Evolutionary conservation across 2,113 vertebrate species (phyloP), one percentile per base, ranked within the genome.

Genomic region (Melanostigma gelatinosum): DNA sequence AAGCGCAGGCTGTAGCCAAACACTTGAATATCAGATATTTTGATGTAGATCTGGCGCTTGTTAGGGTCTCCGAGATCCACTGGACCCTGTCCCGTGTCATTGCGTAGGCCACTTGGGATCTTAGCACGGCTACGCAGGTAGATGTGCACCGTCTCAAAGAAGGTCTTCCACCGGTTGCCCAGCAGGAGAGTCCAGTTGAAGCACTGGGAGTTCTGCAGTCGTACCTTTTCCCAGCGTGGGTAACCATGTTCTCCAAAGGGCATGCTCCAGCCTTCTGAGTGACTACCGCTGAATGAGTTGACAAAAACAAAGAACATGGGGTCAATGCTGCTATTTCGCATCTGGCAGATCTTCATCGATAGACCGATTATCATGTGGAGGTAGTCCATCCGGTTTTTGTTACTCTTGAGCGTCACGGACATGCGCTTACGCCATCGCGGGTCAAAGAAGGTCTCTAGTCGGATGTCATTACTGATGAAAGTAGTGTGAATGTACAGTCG

Each of bases 201-300:
- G 94, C 98, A 99, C 90, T 99, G 98, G 46, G 97, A 96, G 93
- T 97, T 99, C 82, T 97, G 97, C 86, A 99, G 96, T 18, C 97
- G 96, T 42, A 95, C 93, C 91, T 99, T 99, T 93, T 99, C 97
- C 98, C 98, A 99, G 27, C 97, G 96, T 0, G 98, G 98, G 90
- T 99, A 99, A 66, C 98, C 97, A 0, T 98, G 97, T 72, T 99
- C 97, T 0, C 97, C 98, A 0, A 99, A 98, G 6, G 98, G 98
- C 98, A 99, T 99, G 90, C 97, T 99, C 98, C 98, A 99, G 65
- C 98, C 98, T 90, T 99, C 98, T 0, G 98, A 99, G 93, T 99
- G 98, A 91, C 98, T 99, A 42, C 98, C 98, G 0, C 98, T 99
- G 92, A 99, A 99, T 0, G 98, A 98, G 91, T 99, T 99, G 79